These are phyloP conservation scores for Lepus oiostolus DNA, from an alignment of 2,797 vertebrate species.

Conservation along the genomic window DNA sequence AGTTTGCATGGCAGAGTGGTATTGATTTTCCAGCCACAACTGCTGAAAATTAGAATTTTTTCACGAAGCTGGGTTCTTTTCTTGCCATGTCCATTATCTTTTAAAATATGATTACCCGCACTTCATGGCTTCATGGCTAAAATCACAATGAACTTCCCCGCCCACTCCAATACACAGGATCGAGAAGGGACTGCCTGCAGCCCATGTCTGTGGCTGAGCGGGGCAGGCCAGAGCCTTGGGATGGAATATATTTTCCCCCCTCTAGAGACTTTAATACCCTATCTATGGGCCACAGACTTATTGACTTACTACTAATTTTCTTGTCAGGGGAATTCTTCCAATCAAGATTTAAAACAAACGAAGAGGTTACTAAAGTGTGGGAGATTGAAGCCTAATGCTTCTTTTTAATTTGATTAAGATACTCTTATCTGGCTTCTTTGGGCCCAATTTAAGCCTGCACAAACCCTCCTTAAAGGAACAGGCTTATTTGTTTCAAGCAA, in stretches of 20 bases:
- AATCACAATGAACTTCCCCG: constrained; percentile 85
- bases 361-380: constrained; percentile 83
- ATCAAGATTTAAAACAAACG: constrained; percentile 89
- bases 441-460: constrained; percentile 63
- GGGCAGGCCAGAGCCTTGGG: neutral
- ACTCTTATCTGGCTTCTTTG: constrained; percentile 74
- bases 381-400: constrained; percentile 81
- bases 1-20: constrained; percentile 83
- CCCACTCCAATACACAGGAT: constrained; percentile 50
- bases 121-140: constrained; percentile 82
- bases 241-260: constrained; percentile 69
- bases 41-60: constrained; percentile 88
- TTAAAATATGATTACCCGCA: constrained; percentile 87
- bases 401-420: constrained; percentile 84
- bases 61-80: constrained; percentile 75
- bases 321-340: constrained; percentile 88
- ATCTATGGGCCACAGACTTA: constrained; percentile 85
- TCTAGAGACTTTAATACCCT: constrained; percentile 76
- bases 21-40: constrained; percentile 89
- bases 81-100: constrained; percentile 86
- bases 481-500: constrained; percentile 84
- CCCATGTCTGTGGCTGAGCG: neutral
- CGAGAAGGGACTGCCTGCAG: neutral
- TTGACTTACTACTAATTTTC: constrained; percentile 89
- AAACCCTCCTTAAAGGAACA: constrained; percentile 77